phyloP scores from a whole-genome alignment of 2,797 vertebrate species.

The Thunnus albacares region DNA sequence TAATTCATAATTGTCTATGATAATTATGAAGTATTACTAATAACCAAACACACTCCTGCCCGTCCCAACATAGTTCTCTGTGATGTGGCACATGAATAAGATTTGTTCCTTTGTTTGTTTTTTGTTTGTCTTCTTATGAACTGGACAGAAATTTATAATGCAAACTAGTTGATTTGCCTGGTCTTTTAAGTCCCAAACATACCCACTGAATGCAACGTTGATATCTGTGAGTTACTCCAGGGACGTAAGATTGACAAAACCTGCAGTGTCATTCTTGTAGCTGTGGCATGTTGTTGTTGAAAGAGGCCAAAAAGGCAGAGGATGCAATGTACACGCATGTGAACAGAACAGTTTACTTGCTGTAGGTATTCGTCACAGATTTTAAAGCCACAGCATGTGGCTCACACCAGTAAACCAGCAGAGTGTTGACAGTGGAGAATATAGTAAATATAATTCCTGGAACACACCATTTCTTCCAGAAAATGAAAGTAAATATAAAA shows the following conservation, averaged over 20 bases:
- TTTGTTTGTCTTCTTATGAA: too few species aligned
- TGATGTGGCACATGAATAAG: too few species aligned
- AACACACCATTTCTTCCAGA: constrained; percentile 20
- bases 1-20: too few species aligned
- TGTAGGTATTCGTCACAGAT: neutral
- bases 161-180: neutral
- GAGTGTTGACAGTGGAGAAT: constrained; percentile 11
- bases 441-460: constrained; percentile 35
- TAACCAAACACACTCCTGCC: too few species aligned
- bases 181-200: constrained; percentile 5
- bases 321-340: constrained; percentile 2
- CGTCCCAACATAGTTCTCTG: too few species aligned
- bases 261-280: constrained; percentile 3
- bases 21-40: too few species aligned
- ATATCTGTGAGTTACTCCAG: constrained; percentile 17
- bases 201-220: neutral
- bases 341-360: constrained; percentile 18
- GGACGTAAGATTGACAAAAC: constrained; percentile 1
- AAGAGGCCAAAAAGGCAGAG: constrained; percentile 14
- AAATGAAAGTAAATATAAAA: constrained; percentile 30
- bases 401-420: constrained; percentile 12
- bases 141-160: too few species aligned
- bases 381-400: constrained; percentile 24
- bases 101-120: too few species aligned
- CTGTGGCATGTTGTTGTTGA: constrained; percentile 12